These are phyloP conservation scores for Apodemus speciosus DNA, from an alignment of 2,113 vertebrate species.

Conservation along the genomic window DNA sequence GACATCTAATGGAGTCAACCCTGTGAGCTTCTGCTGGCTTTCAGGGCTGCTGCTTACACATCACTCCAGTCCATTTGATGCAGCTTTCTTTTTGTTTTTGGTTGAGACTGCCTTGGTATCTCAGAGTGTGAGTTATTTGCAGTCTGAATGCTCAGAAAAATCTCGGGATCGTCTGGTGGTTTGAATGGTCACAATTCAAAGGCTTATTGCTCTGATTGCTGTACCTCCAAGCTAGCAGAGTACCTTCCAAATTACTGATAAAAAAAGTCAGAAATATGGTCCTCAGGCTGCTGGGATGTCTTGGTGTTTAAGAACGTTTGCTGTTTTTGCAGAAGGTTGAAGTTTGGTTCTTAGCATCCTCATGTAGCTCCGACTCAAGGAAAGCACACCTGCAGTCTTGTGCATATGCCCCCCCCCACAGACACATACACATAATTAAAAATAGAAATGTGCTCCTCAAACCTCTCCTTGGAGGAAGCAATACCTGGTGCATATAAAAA, in stretches of 20 bases:
- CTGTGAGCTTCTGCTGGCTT: slow-evolving; percentile 80
- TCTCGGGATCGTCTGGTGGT: not conserved
- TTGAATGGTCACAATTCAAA: slow-evolving; percentile 56
- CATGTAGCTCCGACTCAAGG: not conserved
- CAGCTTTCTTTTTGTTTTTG: slow-evolving; percentile 22
- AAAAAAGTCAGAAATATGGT: not conserved
- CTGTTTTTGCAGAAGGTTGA: not conserved
- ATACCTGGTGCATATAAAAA: not conserved
- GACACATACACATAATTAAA: not conserved
- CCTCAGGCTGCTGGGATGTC: not conserved
- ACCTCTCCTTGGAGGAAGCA: not conserved
- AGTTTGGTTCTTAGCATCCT: not conserved
- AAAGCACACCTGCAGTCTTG: not conserved
- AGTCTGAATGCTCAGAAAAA: slow-evolving; percentile 42
- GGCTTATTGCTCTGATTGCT: slow-evolving; percentile 19
- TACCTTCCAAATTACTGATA: fast-evolving
- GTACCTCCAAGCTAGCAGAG: not conserved
- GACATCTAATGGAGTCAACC: slow-evolving; percentile 60
- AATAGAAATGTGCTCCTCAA: not conserved
- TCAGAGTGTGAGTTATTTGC: slow-evolving; percentile 42
- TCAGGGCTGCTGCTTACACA: slow-evolving; percentile 82
- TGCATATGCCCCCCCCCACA: too few species aligned
- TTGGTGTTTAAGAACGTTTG: not conserved
- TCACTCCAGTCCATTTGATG: slow-evolving; percentile 75
- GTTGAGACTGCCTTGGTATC: not conserved